phyloP scores from a whole-genome alignment of 2,797 vertebrate species.

The Poecile montanus region DNA sequence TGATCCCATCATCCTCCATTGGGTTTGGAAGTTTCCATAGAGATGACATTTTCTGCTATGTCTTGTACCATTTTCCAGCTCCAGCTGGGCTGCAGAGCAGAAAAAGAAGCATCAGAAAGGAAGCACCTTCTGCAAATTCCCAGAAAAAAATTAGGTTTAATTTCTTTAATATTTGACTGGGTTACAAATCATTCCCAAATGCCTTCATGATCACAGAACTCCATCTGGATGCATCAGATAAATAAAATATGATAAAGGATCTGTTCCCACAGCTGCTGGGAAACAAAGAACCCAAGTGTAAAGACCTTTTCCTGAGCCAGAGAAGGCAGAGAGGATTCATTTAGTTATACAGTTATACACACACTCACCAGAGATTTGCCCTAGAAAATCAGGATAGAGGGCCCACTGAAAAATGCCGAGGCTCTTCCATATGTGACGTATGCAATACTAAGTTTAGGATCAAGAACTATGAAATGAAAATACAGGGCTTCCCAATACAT shows the following conservation, averaged over 20 bases:
- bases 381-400: background rate
- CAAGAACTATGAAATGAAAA: background rate
- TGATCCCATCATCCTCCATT: background rate
- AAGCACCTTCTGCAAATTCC: background rate
- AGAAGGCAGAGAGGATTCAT: background rate
- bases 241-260: background rate
- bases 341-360: background rate
- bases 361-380: background rate
- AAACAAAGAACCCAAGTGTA: background rate
- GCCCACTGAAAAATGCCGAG: background rate
- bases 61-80: background rate
- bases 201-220: background rate
- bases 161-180: background rate
- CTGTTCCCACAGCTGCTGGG: background rate
- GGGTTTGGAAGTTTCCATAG: slow-evolving; percentile 19
- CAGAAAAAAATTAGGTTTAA: background rate
- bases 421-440: background rate
- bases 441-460: background rate
- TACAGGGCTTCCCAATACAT: background rate
- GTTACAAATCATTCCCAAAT: background rate
- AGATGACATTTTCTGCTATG: slow-evolving; percentile 15
- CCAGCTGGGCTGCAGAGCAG: background rate
- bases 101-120: background rate
- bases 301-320: background rate
- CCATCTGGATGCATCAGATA: background rate